phyloP scores from a whole-genome alignment of 1,140 invertebrate species.

The Penaeus indicus region DNA sequence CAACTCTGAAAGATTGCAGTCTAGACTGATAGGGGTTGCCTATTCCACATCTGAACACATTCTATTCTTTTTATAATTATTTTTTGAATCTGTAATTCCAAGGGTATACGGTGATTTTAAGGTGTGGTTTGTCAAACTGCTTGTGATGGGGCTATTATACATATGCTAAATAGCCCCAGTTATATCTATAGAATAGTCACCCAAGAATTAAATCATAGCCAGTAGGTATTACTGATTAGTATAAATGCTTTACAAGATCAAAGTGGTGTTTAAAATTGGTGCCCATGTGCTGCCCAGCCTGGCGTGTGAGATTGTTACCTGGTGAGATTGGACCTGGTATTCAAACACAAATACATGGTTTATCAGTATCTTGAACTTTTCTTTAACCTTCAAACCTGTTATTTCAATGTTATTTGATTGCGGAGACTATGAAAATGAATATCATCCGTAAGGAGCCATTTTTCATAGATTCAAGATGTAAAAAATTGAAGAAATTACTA shows the following conservation, averaged over 20 bases:
- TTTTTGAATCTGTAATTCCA: conserved; percentile 6
- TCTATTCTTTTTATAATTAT: neutral
- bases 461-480: no score
- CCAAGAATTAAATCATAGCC: conserved; percentile 20
- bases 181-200: neutral
- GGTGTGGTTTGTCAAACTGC: conserved; percentile 44
- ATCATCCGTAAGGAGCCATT: no score
- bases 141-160: conserved; percentile 44
- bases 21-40: neutral
- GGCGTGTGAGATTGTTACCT: conserved; percentile 61
- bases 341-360: conserved; percentile 63
- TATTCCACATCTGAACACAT: conserved; percentile 9
- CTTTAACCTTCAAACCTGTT: neutral
- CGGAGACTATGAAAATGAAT: neutral
- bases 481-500: no score
- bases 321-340: conserved; percentile 50
- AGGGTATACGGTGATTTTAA: conserved; percentile 40
- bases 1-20: no score
- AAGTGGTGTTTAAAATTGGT: conserved; percentile 38
- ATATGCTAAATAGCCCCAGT: conserved; percentile 33
- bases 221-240: conserved; percentile 13
- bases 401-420: neutral
- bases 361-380: conserved; percentile 2
- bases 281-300: conserved; percentile 57
- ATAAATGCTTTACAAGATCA: conserved; percentile 23